Conservation (phyloP, 1,140 invertebrate species). For the Polyergus mexicanus region DNA sequence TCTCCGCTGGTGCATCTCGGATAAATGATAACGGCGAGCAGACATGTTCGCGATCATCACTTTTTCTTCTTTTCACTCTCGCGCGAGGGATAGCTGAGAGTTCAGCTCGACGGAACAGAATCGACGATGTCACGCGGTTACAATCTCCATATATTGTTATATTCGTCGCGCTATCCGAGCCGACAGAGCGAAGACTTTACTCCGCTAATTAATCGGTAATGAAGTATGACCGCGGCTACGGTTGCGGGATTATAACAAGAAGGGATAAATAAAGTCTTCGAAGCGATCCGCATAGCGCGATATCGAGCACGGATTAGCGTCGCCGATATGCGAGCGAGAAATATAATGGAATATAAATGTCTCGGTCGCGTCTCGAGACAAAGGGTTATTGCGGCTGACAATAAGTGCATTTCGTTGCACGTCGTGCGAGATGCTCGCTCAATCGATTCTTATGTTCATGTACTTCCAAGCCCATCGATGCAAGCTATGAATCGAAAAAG, state of each 20-base stretch:
- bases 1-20: background rate
- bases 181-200: constrained; percentile 68
- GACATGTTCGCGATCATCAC: background rate
- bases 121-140: constrained; percentile 1
- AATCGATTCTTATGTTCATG: constrained; percentile 2
- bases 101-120: constrained; percentile 26
- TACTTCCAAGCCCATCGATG: constrained; percentile 5
- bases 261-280: constrained; percentile 68
- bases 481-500: background rate
- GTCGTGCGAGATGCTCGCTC: background rate
- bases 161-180: constrained; percentile 13
- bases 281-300: background rate
- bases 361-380: background rate
- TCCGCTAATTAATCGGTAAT: constrained; percentile 78
- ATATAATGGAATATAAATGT: constrained; percentile 73
- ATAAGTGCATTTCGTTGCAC: constrained; percentile 24
- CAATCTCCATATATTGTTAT: constrained; percentile 64
- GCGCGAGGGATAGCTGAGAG: constrained; percentile 9
- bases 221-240: constrained; percentile 68
- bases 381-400: background rate
- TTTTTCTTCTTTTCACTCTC: background rate
- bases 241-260: constrained; percentile 51
- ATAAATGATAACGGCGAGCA: constrained; percentile 16
- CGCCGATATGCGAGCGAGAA: background rate
- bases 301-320: background rate